Conservation (phyloP, 2,888 invertebrate species). For the Hololepta plana region DNA sequence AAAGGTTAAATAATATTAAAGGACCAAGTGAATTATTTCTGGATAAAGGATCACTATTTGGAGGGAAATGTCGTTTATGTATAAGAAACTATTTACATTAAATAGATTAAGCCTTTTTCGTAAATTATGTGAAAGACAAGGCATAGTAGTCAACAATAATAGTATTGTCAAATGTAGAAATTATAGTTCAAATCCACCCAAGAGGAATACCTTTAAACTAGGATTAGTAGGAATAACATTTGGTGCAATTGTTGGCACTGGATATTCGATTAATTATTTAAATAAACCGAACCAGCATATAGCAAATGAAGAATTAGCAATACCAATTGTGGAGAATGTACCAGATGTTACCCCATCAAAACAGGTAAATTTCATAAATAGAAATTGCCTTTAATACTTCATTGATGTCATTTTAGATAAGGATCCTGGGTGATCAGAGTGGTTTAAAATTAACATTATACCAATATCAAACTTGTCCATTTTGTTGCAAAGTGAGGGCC, state of each 20-base stretch:
- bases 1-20: no score
- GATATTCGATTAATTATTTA: slow-evolving; percentile 29
- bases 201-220: slow-evolving; percentile 10
- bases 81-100: no score
- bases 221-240: slow-evolving; percentile 24
- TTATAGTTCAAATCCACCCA: no score
- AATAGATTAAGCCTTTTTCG: no score
- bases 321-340: slow-evolving; percentile 20
- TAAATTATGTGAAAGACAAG: no score
- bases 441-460: slow-evolving; percentile 72
- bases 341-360: slow-evolving; percentile 29
- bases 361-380: slow-evolving; percentile 26
- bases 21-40: no score
- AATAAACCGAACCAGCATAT: slow-evolving; percentile 27
- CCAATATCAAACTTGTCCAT: slow-evolving; percentile 96
- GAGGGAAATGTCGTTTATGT: no score
- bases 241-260: slow-evolving; percentile 28
- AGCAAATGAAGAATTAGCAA: slow-evolving; percentile 25
- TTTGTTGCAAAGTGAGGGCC: slow-evolving; percentile 87
- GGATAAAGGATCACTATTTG: no score
- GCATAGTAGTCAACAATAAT: no score
- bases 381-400: no score
- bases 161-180: no score
- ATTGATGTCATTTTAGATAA: slow-evolving; percentile 32
- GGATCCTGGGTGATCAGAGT: slow-evolving; percentile 42